Base-by-base conservation (phyloP, 2,888 invertebrate genomes). In the Sesamia inferens region DNA sequence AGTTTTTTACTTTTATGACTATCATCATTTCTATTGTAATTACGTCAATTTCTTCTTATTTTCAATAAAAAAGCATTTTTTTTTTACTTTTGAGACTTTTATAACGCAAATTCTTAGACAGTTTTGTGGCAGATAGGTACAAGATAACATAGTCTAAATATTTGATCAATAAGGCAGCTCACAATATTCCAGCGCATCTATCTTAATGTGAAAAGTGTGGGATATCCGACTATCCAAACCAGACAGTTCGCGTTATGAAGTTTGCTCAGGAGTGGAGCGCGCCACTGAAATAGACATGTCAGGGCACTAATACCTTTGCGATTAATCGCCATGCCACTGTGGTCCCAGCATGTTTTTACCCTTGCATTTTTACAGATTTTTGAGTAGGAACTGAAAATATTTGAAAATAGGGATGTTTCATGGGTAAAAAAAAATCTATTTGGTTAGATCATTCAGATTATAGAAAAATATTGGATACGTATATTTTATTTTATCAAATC, bases 161-260 rank as follows among this genome's bases (percentile, higher is more conserved):
- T 51, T 22, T 0, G 13, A 5, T 73, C 48, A 22, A 44, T 59
- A 64, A 14, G 39, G 39, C 61, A 22, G 63, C 24, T 68, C 47
- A 51, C 39, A 66, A 68, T 61, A 76, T 24, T 55, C 13, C 11
- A 42, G 51, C 61, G 68, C 71, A 81, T 82, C 59, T 71, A 78
- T 82, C 78, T 71, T 62, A 42, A 31, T 31, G 24, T 48, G 66
- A 71, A 44, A 61, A 68, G 44, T 68, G 61, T 55, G 39, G 68
- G 74, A 65, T 72, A 67, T 67, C n/a, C 42, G 54, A 62, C 19
- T 76, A 68, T 67, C 24, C 31, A 54, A 58, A 19, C n/a, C 71
- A 71, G 78, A 81, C 82, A 81, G 72, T 31, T 63, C 19, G 19
- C 69, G 67, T 78, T 85, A 85, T 85, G 79, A 85, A 74, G 85